Percentiles rank a stretch among this genome's conserved stretches.
phyloP scores from a whole-genome alignment of 2,113 vertebrate genomes.

The Anoura caudifer region DNA sequence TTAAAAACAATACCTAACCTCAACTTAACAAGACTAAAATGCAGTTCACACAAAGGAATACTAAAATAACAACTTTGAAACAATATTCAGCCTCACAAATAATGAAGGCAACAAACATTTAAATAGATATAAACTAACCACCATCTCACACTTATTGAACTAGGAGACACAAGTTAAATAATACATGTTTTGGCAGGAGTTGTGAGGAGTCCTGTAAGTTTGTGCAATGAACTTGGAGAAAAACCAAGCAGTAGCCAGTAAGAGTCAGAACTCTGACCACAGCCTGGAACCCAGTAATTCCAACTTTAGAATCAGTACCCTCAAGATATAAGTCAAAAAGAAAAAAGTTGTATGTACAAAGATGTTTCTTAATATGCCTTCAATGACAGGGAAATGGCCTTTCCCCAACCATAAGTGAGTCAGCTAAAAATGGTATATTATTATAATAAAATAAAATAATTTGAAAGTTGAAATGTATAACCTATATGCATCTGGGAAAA shows the following conservation, averaged over 20 bases:
- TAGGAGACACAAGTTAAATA: constrained; percentile 19
- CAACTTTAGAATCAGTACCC: background rate
- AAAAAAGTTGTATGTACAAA: background rate
- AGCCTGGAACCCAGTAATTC: background rate
- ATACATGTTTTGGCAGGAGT: constrained; percentile 1
- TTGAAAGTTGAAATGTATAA: background rate
- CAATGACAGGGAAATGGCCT: background rate
- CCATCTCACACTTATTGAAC: background rate
- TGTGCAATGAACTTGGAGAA: background rate
- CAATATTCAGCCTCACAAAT: background rate
- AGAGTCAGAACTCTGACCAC: background rate
- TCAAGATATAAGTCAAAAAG: background rate
- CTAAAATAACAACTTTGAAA: background rate
- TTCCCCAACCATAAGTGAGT: background rate
- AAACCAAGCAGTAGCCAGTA: background rate
- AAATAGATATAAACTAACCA: background rate
- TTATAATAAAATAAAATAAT: background rate
- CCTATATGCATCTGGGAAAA: background rate
- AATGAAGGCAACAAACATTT: background rate
- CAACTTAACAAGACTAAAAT: background rate
- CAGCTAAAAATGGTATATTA: background rate
- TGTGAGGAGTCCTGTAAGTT: background rate
- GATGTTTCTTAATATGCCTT: background rate
- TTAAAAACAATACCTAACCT: background rate
- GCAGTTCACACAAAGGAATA: background rate